Evolutionary conservation across 37 sponge, comb jelly and placozoan species (phyloP), one percentile per base, ranked within the genome.

Genomic region (Axinella damicornis): DNA sequence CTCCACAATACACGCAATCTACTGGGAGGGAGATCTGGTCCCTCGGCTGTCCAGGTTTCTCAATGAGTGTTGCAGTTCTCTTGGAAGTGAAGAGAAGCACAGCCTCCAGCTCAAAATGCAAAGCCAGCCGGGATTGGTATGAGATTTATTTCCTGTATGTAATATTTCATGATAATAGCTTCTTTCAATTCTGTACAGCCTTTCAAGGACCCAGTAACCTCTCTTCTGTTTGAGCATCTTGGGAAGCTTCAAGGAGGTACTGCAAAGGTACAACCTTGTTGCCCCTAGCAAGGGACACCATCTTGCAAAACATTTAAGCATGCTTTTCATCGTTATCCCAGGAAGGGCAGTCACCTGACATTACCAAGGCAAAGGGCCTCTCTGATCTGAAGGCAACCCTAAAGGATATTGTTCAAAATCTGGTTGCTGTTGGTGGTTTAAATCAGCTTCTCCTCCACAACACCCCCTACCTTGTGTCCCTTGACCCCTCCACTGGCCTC

Each of bases 21-120:
- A 61, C 62, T 61, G n/a, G n/a, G 62, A 61, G 62, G 62, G 12
- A 25, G 62, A 61, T 14, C n/a, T 61, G 25, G 62, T 61, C 25
- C 62, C 62, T 61, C 62, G 14, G 25, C 62, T 61, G 5, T 2
- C 25, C 5, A 61, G 62, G 62, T 22, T 61, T 11, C 62, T 61
- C 25, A 25, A 61, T 14, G 25, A 27, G 12, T 25, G 25, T 27
- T 61, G 62, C 25, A 61, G 62, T 14, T 27, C 62, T 11, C 62
- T 61, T 46, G 46, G 46, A 9, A 46, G 46, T 46, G 46, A 46
- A 46, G 46, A 46, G 46, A 46, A n/a, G n/a, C n/a, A n/a, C n/a
- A n/a, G n/a, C n/a, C n/a, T n/a, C n/a, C n/a, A n/a, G n/a, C n/a
- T n/a, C 18, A 56, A 56, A 15, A 56, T 19, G 25, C n/a, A 25